Percentiles rank a stretch among this genome's conserved stretches.
Evolutionary conservation across 2,797 vertebrate genomes (phyloP).

Genomic region (Masticophis lateralis): DNA sequence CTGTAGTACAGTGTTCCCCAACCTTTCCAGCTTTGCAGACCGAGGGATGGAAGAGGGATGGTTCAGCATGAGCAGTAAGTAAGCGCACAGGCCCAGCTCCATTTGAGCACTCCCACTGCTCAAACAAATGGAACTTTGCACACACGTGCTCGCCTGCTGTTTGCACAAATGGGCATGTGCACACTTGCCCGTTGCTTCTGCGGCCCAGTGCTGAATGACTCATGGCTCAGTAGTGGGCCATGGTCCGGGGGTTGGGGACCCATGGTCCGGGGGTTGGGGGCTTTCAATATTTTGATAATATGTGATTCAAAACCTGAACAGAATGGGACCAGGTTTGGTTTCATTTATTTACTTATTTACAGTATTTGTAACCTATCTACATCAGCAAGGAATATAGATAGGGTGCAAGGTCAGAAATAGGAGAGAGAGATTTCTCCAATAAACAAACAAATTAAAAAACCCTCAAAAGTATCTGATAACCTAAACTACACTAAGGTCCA

Average conservation of each 20-base stretch:
- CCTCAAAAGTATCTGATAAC: neutral
- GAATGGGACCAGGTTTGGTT: neutral
- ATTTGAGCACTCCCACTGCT: neutral
- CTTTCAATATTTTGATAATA: neutral
- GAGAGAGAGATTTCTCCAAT: neutral
- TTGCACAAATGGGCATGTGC: neutral
- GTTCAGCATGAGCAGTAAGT: neutral
- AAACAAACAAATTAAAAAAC: neutral
- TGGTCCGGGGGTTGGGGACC: neutral
- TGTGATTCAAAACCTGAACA: neutral
- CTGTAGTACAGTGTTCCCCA: neutral
- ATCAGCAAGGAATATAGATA: neutral
- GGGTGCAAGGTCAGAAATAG: neutral
- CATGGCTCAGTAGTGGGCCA: neutral
- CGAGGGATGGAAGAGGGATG: neutral
- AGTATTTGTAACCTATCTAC: neutral
- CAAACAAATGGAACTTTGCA: neutral
- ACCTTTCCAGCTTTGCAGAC: neutral
- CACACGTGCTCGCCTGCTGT: neutral
- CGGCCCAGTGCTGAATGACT: neutral
- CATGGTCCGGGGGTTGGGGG: neutral
- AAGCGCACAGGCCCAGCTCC: rapidly evolving
- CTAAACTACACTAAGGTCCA: neutral
- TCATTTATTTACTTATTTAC: neutral
- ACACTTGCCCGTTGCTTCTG: neutral